These are phyloP conservation scores for Helogale parvula DNA, from an alignment of 2,113 vertebrate species.

Conservation along the genomic window DNA sequence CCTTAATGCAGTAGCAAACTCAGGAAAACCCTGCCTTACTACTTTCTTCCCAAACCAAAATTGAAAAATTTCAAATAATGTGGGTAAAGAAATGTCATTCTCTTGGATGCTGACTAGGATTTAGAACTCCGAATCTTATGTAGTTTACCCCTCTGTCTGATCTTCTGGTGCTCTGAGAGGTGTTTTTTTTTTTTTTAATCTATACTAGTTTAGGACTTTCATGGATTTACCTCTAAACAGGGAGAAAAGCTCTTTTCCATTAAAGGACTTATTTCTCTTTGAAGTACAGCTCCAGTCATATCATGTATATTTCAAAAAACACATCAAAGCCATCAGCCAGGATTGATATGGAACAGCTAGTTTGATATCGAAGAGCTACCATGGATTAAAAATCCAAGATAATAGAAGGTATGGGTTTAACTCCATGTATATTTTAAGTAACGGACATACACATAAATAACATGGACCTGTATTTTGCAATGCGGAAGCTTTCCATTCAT, in stretches of 20 bases:
- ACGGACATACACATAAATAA: neutral
- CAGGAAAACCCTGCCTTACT: neutral
- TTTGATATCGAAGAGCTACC: slow-evolving; percentile 53
- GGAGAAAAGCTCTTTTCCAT: slow-evolving; percentile 75
- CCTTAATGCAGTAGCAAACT: neutral
- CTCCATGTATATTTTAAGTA: neutral
- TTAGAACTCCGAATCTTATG: neutral
- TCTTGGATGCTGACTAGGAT: neutral
- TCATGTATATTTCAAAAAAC: slow-evolving; percentile 81
- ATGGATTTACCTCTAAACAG: slow-evolving; percentile 70
- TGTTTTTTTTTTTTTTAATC: neutral
- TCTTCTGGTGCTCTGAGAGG: neutral
- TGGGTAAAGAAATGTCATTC: neutral
- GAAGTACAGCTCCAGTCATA: slow-evolving; percentile 79
- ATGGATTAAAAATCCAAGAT: slow-evolving; percentile 71
- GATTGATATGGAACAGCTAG: slow-evolving; percentile 74
- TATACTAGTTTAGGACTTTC: slow-evolving; percentile 43
- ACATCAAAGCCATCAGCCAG: slow-evolving; percentile 81
- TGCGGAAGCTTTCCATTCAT: neutral
- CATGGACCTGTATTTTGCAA: neutral
- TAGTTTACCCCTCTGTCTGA: neutral
- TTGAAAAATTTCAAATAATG: neutral
- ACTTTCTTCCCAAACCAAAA: neutral
- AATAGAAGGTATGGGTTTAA: neutral
- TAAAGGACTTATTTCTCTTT: slow-evolving; percentile 80